Evolutionary conservation across 2,113 vertebrate species (phyloP).

Genomic region (Protomyctophum bolini): DNA sequence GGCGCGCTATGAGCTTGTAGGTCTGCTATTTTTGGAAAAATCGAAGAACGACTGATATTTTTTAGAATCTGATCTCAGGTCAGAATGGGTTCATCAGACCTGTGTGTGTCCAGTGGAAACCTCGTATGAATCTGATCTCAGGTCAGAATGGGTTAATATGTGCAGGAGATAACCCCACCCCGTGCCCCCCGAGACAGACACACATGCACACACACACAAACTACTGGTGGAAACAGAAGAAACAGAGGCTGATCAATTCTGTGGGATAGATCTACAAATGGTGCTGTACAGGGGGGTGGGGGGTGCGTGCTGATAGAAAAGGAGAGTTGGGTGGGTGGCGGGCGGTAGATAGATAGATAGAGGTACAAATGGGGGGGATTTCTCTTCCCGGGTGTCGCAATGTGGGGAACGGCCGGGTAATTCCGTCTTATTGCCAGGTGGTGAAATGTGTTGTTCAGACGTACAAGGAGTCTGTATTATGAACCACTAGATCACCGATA

Average conservation of each 20-base stretch:
- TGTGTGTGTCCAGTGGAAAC: no score
- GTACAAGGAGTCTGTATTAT: neutral
- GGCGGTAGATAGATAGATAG: no score
- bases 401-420: neutral
- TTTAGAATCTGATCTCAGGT: no score
- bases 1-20: no score
- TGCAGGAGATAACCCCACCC: slow-evolving; percentile 2
- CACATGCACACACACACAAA: neutral
- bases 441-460: slow-evolving; percentile 20
- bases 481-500: neutral
- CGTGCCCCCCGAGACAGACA: no score
- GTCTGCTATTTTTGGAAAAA: no score
- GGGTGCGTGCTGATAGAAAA: neutral
- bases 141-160: neutral
- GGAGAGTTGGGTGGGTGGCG: neutral
- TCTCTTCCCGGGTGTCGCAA: neutral
- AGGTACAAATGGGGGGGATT: neutral
- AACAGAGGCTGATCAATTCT: neutral
- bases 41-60: no score
- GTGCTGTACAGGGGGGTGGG: neutral
- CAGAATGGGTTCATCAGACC: no score
- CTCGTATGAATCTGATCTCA: no score
- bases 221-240: slow-evolving; percentile 10
- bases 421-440: slow-evolving; percentile 18
- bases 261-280: neutral